Evolutionary conservation across 2,888 invertebrate genomes (phyloP).

Genomic region (Euclidia mi): DNA sequence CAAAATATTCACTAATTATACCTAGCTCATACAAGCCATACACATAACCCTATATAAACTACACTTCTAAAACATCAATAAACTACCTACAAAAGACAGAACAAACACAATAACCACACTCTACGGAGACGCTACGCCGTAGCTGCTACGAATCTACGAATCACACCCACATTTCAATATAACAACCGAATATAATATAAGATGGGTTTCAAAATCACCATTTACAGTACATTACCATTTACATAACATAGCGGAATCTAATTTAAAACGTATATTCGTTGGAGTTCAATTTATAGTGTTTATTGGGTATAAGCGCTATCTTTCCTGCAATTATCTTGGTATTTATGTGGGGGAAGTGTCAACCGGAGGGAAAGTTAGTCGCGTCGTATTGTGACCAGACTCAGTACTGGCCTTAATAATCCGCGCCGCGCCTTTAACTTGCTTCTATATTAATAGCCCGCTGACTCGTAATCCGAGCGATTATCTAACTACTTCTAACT

Average conservation of each 20-base stretch:
- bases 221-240: slow-evolving; percentile 6
- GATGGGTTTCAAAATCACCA: neutral
- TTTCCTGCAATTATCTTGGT: slow-evolving; percentile 78
- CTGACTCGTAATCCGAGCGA: slow-evolving; percentile 18
- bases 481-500: slow-evolving; percentile 13
- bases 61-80: too few relatives aligned
- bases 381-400: slow-evolving; percentile 46
- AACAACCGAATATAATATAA: neutral
- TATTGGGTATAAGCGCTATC: slow-evolving; percentile 73
- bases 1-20: too few relatives aligned
- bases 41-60: too few relatives aligned
- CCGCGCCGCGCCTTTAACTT: slow-evolving; percentile 11
- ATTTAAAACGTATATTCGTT: slow-evolving; percentile 41
- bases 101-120: too few relatives aligned
- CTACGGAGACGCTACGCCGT: too few relatives aligned
- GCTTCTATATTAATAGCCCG: slow-evolving; percentile 19
- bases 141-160: neutral
- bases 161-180: neutral
- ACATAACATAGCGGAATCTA: slow-evolving; percentile 32
- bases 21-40: too few relatives aligned
- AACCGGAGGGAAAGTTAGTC: slow-evolving; percentile 67
- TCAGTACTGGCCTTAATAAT: slow-evolving; percentile 14
- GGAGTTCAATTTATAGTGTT: slow-evolving; percentile 58
- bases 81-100: too few relatives aligned
- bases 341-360: slow-evolving; percentile 78